Conservation (phyloP, 2,888 invertebrate species). For the Brachycybe producta region DNA sequence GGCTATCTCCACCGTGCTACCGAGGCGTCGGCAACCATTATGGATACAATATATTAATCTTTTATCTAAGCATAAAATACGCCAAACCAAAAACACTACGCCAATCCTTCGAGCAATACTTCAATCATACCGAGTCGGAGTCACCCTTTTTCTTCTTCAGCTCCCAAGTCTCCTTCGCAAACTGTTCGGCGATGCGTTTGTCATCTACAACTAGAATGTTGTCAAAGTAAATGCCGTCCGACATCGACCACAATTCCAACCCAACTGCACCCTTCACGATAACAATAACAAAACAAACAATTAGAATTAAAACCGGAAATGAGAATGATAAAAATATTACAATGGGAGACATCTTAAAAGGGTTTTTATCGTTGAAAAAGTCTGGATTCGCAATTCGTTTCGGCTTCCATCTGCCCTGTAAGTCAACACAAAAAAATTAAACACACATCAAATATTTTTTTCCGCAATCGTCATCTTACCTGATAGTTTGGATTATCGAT, state of each 20-base stretch:
- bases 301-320: neutral
- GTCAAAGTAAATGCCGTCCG: slow-evolving; percentile 84
- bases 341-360: slow-evolving; percentile 79
- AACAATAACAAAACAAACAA: neutral
- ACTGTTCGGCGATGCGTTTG: slow-evolving; percentile 55
- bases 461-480: slow-evolving; percentile 26
- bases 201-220: slow-evolving; percentile 86
- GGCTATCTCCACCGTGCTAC: too few species aligned
- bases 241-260: slow-evolving; percentile 98
- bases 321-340: slow-evolving; percentile 42
- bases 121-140: slow-evolving; percentile 66
- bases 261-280: slow-evolving; percentile 69
- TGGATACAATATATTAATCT: too few species aligned
- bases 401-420: slow-evolving; percentile 41
- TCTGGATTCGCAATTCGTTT: slow-evolving; percentile 78
- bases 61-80: too few species aligned
- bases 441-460: slow-evolving; percentile 1
- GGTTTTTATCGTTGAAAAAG: slow-evolving; percentile 77
- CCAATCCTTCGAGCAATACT: too few species aligned
- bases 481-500: slow-evolving; percentile 42
- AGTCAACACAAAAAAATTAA: slow-evolving; percentile 4
- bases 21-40: too few species aligned
- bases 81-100: too few species aligned
- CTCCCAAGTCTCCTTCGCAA: slow-evolving; percentile 70
- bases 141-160: slow-evolving; percentile 69